phyloP scores from a whole-genome alignment of 1,140 invertebrate species.

The Nebria ingens region DNA sequence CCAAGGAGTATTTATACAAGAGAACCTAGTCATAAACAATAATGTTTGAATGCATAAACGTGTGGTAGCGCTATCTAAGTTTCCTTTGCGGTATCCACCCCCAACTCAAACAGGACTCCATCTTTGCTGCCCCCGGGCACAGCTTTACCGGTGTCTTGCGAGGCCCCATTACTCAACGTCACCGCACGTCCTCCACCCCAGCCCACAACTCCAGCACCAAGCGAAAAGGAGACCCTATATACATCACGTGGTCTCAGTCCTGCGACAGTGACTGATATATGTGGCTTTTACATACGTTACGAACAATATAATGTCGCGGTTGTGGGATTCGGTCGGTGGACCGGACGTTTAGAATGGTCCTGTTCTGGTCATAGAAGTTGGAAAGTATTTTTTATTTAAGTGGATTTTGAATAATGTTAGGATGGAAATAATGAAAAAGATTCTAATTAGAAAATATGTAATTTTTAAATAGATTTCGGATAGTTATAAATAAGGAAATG shows the following conservation, averaged over 20 bases:
- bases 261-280: conserved; percentile 2
- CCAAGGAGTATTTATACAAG: not conserved
- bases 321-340: not conserved
- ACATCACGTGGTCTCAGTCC: conserved; percentile 6
- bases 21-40: not conserved
- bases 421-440: too few relatives aligned
- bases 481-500: too few relatives aligned
- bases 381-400: conserved; percentile 9
- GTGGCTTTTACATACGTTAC: not conserved
- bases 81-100: conserved; percentile 2
- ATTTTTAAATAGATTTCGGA: too few relatives aligned
- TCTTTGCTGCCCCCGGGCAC: not conserved
- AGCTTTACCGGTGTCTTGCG: conserved; percentile 2
- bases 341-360: not conserved
- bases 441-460: too few relatives aligned
- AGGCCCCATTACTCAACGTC: not conserved
- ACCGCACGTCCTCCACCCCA: not conserved
- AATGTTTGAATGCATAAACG: not conserved
- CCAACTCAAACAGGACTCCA: not conserved
- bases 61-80: not conserved
- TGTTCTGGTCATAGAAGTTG: not conserved
- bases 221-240: not conserved
- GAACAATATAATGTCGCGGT: not conserved
- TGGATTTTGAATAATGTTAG: not conserved
- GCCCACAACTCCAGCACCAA: not conserved